Conservation (phyloP, 2,113 vertebrate species). For the Microtus richardsoni region DNA sequence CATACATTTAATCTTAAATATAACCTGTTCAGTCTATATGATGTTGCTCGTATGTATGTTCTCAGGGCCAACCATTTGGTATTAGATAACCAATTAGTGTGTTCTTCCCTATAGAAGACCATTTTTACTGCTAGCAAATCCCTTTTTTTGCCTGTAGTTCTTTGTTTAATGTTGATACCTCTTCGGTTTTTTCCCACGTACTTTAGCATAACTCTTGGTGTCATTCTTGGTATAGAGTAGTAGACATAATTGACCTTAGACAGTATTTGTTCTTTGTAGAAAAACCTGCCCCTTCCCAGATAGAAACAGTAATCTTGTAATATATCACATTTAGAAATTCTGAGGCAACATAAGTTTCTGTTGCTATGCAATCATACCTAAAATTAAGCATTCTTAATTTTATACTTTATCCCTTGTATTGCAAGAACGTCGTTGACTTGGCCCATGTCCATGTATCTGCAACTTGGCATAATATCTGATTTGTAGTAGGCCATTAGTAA, state of each 20-base stretch:
- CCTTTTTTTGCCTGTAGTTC: not conserved
- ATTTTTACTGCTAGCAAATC: not conserved
- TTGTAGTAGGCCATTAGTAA: constrained; percentile 28
- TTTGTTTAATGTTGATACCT: not conserved
- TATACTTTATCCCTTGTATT: constrained; percentile 6
- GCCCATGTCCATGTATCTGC: not conserved
- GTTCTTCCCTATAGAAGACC: not conserved
- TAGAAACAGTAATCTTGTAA: not conserved
- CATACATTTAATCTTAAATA: not conserved
- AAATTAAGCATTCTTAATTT: constrained; percentile 34
- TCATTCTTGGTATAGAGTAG: not conserved
- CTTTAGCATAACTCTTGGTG: not conserved
- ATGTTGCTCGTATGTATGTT: not conserved
- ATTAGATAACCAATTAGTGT: not conserved
- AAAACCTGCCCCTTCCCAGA: not conserved
- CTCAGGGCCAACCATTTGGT: not conserved
- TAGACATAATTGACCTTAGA: not conserved
- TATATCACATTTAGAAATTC: constrained; percentile 32
- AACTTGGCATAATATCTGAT: not conserved
- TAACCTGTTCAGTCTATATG: not conserved
- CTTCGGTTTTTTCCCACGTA: not conserved
- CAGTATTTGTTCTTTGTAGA: not conserved
- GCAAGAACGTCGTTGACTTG: not conserved
- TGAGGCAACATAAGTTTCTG: not conserved
- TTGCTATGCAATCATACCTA: not conserved